Conservation (phyloP, 1,140 invertebrate species). For the Phortica variegata region DNA sequence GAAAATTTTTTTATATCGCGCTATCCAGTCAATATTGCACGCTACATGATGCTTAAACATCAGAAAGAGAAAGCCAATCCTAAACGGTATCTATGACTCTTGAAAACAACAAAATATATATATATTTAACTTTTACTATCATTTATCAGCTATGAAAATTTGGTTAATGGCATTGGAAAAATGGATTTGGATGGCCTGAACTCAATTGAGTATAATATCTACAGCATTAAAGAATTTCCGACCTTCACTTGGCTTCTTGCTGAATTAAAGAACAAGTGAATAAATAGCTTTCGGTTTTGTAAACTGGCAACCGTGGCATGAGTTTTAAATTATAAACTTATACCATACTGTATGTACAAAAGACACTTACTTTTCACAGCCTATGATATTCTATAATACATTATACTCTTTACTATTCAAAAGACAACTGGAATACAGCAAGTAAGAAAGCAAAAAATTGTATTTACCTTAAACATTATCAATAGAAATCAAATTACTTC, state of each 20-base stretch:
- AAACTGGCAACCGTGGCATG: too few relatives aligned
- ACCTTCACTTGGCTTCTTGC: slow-evolving; percentile 78
- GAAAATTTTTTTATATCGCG: slow-evolving; percentile 79
- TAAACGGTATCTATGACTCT: slow-evolving; percentile 68
- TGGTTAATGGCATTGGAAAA: slow-evolving; percentile 78
- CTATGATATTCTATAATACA: too few relatives aligned
- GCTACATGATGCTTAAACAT: slow-evolving; percentile 90
- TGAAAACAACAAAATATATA: background rate
- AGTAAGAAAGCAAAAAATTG: too few relatives aligned
- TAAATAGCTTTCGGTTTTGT: too few relatives aligned
- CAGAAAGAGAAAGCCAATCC: slow-evolving; percentile 86
- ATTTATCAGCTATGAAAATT: slow-evolving; percentile 73
- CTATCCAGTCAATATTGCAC: slow-evolving; percentile 82
- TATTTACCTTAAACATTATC: too few relatives aligned
- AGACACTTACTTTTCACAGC: slow-evolving; percentile 52
- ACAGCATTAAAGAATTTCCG: slow-evolving; percentile 68
- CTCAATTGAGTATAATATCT: slow-evolving; percentile 78
- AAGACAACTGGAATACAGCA: too few relatives aligned
- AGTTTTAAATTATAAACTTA: too few relatives aligned
- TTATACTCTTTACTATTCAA: too few relatives aligned
- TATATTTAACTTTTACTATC: background rate
- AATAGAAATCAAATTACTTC: too few relatives aligned
- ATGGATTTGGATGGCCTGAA: slow-evolving; percentile 84
- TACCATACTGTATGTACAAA: slow-evolving; percentile 44
- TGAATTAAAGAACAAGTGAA: slow-evolving; percentile 62